A percentile compares a stretch with the other conserved stretches of the same genome.
phyloP scores from a whole-genome alignment of 2,888 invertebrate genomes.

The Nasonia oneida region DNA sequence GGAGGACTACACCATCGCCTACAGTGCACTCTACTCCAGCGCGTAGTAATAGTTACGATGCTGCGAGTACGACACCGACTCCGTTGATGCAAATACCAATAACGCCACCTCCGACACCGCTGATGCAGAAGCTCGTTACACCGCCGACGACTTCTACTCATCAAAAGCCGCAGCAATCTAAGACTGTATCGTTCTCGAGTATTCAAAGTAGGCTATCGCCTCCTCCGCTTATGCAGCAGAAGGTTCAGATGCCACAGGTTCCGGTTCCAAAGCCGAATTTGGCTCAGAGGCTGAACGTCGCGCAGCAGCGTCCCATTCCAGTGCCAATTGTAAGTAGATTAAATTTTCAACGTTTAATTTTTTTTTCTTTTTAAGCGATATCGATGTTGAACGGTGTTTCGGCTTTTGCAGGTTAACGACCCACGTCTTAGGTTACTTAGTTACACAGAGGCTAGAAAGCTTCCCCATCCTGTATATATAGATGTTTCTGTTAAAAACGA shows the following conservation, averaged over 20 bases:
- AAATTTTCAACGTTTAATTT: neutral
- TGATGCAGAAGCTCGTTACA: neutral
- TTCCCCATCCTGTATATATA: slow-evolving; percentile 65
- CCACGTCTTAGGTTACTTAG: slow-evolving; percentile 60
- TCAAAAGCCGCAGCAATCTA: neutral
- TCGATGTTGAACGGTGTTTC: neutral
- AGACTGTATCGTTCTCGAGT: slow-evolving; percentile 5
- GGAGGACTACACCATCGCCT: neutral
- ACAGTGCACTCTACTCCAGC: neutral
- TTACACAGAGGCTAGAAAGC: slow-evolving; percentile 51
- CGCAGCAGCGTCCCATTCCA: neutral
- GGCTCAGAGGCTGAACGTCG: slow-evolving; percentile 28
- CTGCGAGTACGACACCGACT: neutral
- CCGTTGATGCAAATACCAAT: neutral
- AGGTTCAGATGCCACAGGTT: neutral
- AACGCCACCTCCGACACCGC: neutral
- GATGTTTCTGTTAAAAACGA: slow-evolving; percentile 61
- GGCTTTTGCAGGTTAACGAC: slow-evolving; percentile 54
- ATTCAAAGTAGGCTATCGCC: slow-evolving; percentile 5
- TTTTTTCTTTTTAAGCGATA: neutral
- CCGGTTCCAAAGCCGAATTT: neutral
- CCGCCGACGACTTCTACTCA: neutral
- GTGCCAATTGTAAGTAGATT: neutral
- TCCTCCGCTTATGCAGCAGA: neutral
- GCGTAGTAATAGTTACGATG: neutral